Percentiles rank a stretch among this genome's conserved stretches.
Evolutionary conservation across 2,888 invertebrate genomes (phyloP).

Genomic region (Lacanobia wlatinum): DNA sequence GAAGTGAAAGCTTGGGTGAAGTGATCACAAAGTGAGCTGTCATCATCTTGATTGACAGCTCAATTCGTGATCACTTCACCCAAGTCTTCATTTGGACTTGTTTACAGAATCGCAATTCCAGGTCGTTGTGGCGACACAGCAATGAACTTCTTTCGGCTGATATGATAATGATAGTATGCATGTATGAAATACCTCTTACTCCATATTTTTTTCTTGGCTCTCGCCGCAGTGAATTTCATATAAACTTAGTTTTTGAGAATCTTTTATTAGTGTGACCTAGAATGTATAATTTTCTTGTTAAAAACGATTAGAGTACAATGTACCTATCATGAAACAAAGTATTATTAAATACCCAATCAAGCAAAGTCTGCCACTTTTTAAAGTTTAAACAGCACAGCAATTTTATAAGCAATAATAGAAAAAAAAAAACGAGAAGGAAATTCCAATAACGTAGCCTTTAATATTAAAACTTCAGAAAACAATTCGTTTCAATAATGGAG

Average conservation of each 20-base stretch:
- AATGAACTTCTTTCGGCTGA: too few relatives aligned
- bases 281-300: neutral
- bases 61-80: too few relatives aligned
- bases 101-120: too few relatives aligned
- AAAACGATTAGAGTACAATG: neutral
- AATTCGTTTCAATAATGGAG: conserved; percentile 87
- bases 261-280: too few relatives aligned
- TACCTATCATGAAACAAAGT: conserved; percentile 7
- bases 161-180: too few relatives aligned
- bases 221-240: neutral
- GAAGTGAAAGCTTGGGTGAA: too few relatives aligned
- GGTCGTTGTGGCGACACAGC: too few relatives aligned
- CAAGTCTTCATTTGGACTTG: too few relatives aligned
- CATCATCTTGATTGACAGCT: too few relatives aligned
- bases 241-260: neutral
- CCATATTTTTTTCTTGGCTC: too few relatives aligned
- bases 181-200: too few relatives aligned
- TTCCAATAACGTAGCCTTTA: conserved; percentile 78
- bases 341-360: conserved; percentile 22
- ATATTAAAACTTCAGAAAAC: conserved; percentile 86
- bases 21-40: too few relatives aligned
- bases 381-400: conserved; percentile 65
- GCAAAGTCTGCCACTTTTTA: conserved; percentile 49
- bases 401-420: conserved; percentile 73
- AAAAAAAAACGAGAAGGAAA: conserved; percentile 71